Base-by-base conservation (phyloP, 2,888 invertebrate genomes). In the Amphiduros pacificus region DNA sequence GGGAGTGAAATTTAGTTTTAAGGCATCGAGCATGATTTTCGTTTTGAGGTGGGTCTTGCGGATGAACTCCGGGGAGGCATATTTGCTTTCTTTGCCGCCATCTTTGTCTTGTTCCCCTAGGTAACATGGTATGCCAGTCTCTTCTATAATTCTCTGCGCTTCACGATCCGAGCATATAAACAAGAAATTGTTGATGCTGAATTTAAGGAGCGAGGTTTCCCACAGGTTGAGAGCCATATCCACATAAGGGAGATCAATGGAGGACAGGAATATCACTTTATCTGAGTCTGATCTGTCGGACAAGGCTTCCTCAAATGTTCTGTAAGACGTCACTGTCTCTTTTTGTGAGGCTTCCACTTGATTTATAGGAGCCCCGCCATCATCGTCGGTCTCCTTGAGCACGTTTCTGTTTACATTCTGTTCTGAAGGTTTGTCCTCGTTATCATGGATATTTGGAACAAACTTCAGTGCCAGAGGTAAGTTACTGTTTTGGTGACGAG, bases 11-110 rank as follows among this genome's bases (percentile, higher is more conserved):
- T 53, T 55, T 4, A 60, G 44, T 20, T 49, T 59, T 48, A 70
- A 49, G 0, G 63, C 62, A 26, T 63, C 62, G 14, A 68, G 57
- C 44, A 66, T 52, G n/a, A 68, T 56, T 5, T 53, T 58, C 3
- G 70, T 70, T 32, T 70, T 70, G 5, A 65, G 36, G 55, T 70
- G 68, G 2, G 70, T 68, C 36, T 62, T 66, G n/a, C 53, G 36
- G 27, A 54, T 50, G 55, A 66, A 70, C 1, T 32, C 56, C 2
- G 22, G 36, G 0, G 55, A 55, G 9, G 66, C 68, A 51, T 64
- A 70, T 36, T 64, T 63, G 48, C 65, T 65, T n/a, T 26, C 14
- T 1, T 2, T 2, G 4, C 41, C 41, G 2, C 55, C 55, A 27
- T 55, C 55, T 27, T 55, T 55, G n/a, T 55, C 55, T 20, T 55